These are phyloP conservation scores for Gallinago paraguaiae DNA, from an alignment of 2,113 vertebrate species.

Conservation along the genomic window DNA sequence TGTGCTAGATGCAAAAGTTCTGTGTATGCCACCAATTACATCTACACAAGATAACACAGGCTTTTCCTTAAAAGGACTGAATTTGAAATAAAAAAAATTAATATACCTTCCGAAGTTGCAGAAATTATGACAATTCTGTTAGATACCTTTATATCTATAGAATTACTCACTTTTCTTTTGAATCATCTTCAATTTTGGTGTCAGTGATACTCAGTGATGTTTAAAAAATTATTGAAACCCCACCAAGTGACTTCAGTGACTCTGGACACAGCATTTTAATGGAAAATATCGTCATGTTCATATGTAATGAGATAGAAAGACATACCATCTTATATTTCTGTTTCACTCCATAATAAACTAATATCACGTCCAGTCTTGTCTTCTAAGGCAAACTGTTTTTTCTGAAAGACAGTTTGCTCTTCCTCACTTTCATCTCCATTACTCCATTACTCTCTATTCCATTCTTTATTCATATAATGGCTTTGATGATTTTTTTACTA, in stretches of 20 bases:
- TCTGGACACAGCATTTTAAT: not conserved
- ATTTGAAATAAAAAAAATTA: not conserved
- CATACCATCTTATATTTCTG: not conserved
- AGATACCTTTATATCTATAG: not conserved
- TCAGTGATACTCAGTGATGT: not conserved
- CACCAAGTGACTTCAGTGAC: not conserved
- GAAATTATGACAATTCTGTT: not conserved
- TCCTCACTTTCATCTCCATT: not conserved
- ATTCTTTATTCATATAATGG: not conserved
- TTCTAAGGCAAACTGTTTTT: not conserved
- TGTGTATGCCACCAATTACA: not conserved
- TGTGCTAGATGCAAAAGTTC: not conserved
- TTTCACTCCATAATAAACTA: not conserved
- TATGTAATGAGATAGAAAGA: not conserved
- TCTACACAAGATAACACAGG: not conserved
- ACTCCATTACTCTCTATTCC: not conserved
- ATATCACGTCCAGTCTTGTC: not conserved
- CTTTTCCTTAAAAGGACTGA: not conserved
- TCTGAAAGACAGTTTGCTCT: not conserved
- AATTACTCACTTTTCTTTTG: not conserved
- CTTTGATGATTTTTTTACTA: not conserved
- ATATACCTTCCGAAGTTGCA: not conserved
- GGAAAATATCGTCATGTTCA: not conserved
- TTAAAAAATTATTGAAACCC: not conserved
- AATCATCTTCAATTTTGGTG: not conserved